These are phyloP conservation scores for Aproaerema taeniolella DNA, from an alignment of 2,888 invertebrate genomes.

Conservation along the genomic window DNA sequence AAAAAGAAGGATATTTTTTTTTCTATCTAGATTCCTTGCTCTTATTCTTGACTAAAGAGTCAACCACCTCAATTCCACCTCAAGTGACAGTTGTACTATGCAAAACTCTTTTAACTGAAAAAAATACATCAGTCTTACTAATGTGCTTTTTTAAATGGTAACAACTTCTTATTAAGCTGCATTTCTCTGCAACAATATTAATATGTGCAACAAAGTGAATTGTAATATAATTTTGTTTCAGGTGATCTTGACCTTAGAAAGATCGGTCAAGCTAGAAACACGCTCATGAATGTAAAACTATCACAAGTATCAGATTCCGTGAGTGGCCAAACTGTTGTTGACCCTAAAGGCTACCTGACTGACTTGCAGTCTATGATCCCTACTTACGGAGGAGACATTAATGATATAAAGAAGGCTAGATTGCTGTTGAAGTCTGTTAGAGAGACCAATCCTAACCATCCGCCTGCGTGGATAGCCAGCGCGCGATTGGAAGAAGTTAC, in stretches of 20 bases:
- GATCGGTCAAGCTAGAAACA: slow-evolving; percentile 99
- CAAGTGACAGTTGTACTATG: no score
- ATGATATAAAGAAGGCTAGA: slow-evolving; percentile 98
- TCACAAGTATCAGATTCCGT: slow-evolving; percentile 99
- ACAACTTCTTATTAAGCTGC: no score
- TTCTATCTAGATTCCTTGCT: no score
- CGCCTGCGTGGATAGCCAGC: slow-evolving; percentile 99
- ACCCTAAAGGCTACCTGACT: slow-evolving; percentile 99
- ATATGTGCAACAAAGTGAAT: background rate
- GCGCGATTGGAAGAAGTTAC: slow-evolving; percentile 98
- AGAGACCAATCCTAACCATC: slow-evolving; percentile 99
- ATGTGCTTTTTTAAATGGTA: no score
- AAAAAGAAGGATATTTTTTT: no score
- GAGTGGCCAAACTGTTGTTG: slow-evolving; percentile 99
- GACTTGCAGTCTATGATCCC: slow-evolving; percentile 99
- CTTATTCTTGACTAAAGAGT: no score
- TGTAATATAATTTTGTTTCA: slow-evolving; percentile 23
- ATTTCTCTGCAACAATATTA: no score
- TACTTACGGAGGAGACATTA: slow-evolving; percentile 98
- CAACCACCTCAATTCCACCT: no score
- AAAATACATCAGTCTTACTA: no score
- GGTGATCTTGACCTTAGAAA: slow-evolving; percentile 97
- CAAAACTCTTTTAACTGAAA: no score
- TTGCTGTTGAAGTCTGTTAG: slow-evolving; percentile 96
- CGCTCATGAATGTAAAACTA: slow-evolving; percentile 98